Evolutionary conservation across 1,140 invertebrate species (phyloP).

Genomic region (Macrocentrus cingulum): DNA sequence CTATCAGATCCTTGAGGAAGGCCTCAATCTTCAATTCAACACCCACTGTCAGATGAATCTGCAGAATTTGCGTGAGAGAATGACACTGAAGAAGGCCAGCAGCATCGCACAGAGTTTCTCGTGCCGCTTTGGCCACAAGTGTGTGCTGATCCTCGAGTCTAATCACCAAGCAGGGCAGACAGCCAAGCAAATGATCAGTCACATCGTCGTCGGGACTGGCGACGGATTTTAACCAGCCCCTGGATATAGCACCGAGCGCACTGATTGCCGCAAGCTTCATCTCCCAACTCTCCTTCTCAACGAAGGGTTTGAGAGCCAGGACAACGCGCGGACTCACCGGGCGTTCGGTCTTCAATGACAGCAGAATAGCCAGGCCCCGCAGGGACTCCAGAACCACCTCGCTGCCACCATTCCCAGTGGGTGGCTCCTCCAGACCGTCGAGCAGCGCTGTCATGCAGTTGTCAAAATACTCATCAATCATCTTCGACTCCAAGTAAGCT

Average conservation of each 20-base stretch:
- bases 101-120: slow-evolving; percentile 40
- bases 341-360: slow-evolving; percentile 39
- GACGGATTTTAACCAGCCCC: slow-evolving; percentile 40
- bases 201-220: slow-evolving; percentile 41
- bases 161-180: slow-evolving; percentile 46
- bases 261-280: slow-evolving; percentile 45
- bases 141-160: slow-evolving; percentile 45
- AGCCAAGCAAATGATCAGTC: slow-evolving; percentile 47
- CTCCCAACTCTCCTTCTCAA: slow-evolving; percentile 51
- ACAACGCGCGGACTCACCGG: slow-evolving; percentile 47
- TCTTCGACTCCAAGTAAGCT: slow-evolving; percentile 38
- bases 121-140: slow-evolving; percentile 40
- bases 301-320: slow-evolving; percentile 48
- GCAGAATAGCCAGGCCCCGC: slow-evolving; percentile 41
- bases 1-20: slow-evolving; percentile 40
- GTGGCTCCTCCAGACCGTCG: slow-evolving; percentile 47
- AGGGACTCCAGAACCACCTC: slow-evolving; percentile 50
- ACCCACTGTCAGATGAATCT: slow-evolving; percentile 33
- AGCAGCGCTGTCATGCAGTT: slow-evolving; percentile 44
- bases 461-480: slow-evolving; percentile 51
- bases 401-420: slow-evolving; percentile 36
- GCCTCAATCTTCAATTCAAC: slow-evolving; percentile 37
- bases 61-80: slow-evolving; percentile 34
- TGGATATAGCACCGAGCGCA: slow-evolving; percentile 39
- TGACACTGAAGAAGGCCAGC: slow-evolving; percentile 37